Base-by-base conservation (phyloP, 2,797 vertebrate genomes). In the Sebastes miniatus region DNA sequence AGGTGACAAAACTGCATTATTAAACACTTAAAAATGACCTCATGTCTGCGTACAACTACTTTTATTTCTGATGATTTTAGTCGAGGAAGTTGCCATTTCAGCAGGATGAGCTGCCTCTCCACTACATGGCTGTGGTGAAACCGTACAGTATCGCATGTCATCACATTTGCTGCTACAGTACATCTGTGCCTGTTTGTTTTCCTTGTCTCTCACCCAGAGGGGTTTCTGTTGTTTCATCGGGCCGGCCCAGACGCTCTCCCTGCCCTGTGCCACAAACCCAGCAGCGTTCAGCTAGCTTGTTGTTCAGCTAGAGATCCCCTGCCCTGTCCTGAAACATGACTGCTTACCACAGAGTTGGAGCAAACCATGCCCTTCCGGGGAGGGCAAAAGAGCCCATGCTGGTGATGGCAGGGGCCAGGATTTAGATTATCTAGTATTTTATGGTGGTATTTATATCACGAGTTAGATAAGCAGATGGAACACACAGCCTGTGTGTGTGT, bases 141-240 rank as follows among this genome's bases (percentile, higher is more conserved):
- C 25, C 8, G 5, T 25, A 67, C 64, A 32, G 74, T 77, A 72
- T 88, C 83, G 56, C 16, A 69, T 86, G 65, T 74, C 63, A 13
- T 74, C 85, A 71, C 82, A 83, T 84, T 85, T 54, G 10, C 62
- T 68, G 80, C 82, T 5, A 57, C 22, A 12, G 69, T 72, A 52
- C 86, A 87, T 89, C 83, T 87, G 90, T 20, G 20, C 68, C 83
- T 88, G 84, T 92, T 92, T 94, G 82, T 90, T 91, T 85, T 91
- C 36, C 73, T 54, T 80, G 25, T 22, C 63, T 63, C 58, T 73
- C 20, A 2, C 86, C 74, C 73, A 10, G 71, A 14, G 83, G 87
- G 83, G 22, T 76, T 69, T 83, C 34, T 79, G 77, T 83, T 86
- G 87, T 78, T 81, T 83, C 65, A 76, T 43, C 24, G 5, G 29